A percentile compares a stretch with the other conserved stretches of the same genome.
These are phyloP conservation scores for Lumbricus terrestris DNA, from an alignment of 2,888 invertebrate genomes.

Conservation along the genomic window DNA sequence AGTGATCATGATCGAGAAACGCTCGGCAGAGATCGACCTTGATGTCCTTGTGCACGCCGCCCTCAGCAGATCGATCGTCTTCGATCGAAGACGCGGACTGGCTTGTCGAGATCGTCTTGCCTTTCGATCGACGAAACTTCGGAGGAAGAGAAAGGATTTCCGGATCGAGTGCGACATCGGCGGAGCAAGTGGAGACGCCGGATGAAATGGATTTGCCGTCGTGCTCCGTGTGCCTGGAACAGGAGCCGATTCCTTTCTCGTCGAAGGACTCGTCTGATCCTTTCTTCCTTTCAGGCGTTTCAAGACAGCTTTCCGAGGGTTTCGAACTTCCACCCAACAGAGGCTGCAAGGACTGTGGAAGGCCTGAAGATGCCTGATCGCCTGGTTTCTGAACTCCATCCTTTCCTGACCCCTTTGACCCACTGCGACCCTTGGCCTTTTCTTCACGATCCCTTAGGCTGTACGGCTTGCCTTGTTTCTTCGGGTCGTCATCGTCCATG, in stretches of 20 bases:
- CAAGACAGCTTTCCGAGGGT: neutral
- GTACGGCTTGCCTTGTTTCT: neutral
- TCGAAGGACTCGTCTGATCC: neutral
- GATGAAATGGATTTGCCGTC: slow-evolving; percentile 28
- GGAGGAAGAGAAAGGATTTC: slow-evolving; percentile 22
- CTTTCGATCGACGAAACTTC: slow-evolving; percentile 27
- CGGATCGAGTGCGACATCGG: slow-evolving; percentile 25
- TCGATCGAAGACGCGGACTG: slow-evolving; percentile 7
- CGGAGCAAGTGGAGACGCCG: slow-evolving; percentile 27
- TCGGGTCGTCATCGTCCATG: neutral
- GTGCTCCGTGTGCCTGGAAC: neutral
- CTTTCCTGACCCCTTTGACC: neutral
- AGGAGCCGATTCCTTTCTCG: neutral
- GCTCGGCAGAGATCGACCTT: neutral
- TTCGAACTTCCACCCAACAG: neutral
- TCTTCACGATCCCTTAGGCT: slow-evolving; percentile 6
- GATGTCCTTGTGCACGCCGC: slow-evolving; percentile 5
- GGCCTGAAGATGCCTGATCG: slow-evolving; percentile 9
- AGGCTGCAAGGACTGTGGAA: neutral
- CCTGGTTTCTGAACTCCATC: neutral
- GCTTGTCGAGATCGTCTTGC: slow-evolving; percentile 15
- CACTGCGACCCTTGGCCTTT: neutral
- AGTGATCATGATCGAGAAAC: neutral
- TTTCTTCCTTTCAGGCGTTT: neutral
- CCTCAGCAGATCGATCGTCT: slow-evolving; percentile 8